Evolutionary conservation across 2,888 invertebrate genomes (phyloP).

Genomic region (Campaea margaritaria): DNA sequence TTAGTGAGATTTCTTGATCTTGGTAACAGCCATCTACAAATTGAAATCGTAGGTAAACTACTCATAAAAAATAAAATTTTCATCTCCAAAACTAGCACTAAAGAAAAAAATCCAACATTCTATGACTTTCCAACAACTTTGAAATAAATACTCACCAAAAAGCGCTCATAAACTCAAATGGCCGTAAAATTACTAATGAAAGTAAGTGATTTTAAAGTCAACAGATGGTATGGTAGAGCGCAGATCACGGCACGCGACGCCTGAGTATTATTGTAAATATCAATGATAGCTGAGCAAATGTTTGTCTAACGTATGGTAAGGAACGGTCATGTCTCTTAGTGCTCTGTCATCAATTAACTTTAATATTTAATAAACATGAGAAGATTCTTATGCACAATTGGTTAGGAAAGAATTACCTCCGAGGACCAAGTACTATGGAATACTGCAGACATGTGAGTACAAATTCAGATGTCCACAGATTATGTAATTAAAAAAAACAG

Average conservation of each 20-base stretch:
- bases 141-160: slow-evolving; percentile 31
- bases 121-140: slow-evolving; percentile 21
- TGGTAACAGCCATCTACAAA: neutral
- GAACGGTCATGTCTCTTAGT: slow-evolving; percentile 48
- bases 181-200: slow-evolving; percentile 41
- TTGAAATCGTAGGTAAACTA: neutral
- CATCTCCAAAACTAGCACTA: neutral
- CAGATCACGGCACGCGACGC: slow-evolving; percentile 53
- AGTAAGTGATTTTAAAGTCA: slow-evolving; percentile 54
- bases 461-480: too few species aligned
- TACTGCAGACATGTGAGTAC: too few species aligned
- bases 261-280: slow-evolving; percentile 54
- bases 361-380: slow-evolving; percentile 27
- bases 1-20: too few species aligned
- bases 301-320: slow-evolving; percentile 49
- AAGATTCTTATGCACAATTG: slow-evolving; percentile 19
- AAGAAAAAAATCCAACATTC: slow-evolving; percentile 18
- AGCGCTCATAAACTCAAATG: slow-evolving; percentile 38
- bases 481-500: too few species aligned
- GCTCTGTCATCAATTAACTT: slow-evolving; percentile 25
- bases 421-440: too few species aligned
- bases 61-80: neutral
- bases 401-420: neutral
- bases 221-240: slow-evolving; percentile 46
- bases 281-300: slow-evolving; percentile 55